Base-by-base conservation (phyloP, 2,797 vertebrate genomes). In the Lepidocolaptes lacrymiger region DNA sequence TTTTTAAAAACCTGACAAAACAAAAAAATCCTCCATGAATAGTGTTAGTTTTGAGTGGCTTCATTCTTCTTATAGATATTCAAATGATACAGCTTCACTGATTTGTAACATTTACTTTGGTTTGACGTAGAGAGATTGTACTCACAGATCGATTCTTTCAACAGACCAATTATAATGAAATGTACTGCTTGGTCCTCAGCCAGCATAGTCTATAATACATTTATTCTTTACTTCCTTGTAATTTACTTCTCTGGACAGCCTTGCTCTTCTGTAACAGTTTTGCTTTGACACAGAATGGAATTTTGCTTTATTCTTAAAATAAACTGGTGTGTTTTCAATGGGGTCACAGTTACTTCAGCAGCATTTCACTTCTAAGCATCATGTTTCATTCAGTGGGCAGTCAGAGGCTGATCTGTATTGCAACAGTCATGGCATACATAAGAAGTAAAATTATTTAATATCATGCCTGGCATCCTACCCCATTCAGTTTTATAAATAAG, bases 81-180 rank as follows among this genome's bases (percentile, higher is more conserved):
- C 54, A 95, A 88, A 88, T 88, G 9, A 67, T 71, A 59, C 13
- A 63, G 8, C 24, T 80, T 83, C 37, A 34, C 26, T 94, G 64
- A 82, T 89, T 91, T 80, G 85, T 67, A 79, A 49, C n/a, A 76
- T 85, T 81, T 95, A 51, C 56, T 93, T 94, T 73, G 36, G 30
- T 87, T 79, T 92, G 81, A 71, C 4, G 0, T 36, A 44, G 34
- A 59, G 13, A 89, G 63, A 89, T 72, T 82, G 44, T 87, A 62
- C 62, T 89, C 58, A 55, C 61, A 85, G 74, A 92, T 68, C 26
- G 0, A 82, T 87, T 79, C 49, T 68, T 93, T 91, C 84, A 92
- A 66, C 58, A 82, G 67, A 68, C 16, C 64, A 84, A 82, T 91
- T 87, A 89, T 54, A 85, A 74, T 91, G 54, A 96, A 91, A 94